phyloP scores from a whole-genome alignment of 1,140 invertebrate genomes.

The Wiebesia pumilae region DNA sequence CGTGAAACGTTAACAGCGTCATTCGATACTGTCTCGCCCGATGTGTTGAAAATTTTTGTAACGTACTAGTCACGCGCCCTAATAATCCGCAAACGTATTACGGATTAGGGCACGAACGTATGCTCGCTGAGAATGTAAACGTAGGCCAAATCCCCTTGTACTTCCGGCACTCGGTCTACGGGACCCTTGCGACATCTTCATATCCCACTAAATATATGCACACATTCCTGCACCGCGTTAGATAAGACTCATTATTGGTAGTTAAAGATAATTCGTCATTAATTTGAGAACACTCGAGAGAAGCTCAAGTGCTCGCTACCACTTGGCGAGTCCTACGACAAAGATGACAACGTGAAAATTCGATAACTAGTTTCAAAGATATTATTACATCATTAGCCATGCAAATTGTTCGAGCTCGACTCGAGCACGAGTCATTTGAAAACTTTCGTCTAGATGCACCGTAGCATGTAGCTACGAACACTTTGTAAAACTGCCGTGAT shows the following conservation, averaged over 20 bases:
- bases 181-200: background rate
- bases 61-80: background rate
- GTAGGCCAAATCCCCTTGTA: background rate
- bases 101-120: no score
- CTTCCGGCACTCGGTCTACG: background rate
- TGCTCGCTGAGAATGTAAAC: background rate
- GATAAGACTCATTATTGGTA: background rate
- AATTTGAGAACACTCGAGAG: background rate
- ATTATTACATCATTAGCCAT: background rate
- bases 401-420: background rate
- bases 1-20: background rate
- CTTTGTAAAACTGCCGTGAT: background rate
- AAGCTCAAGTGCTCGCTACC: background rate
- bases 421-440: background rate
- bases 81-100: background rate
- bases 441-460: background rate
- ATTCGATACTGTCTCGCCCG: background rate
- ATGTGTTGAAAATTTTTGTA: background rate
- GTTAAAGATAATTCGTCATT: background rate
- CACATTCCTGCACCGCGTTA: background rate
- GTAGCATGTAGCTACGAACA: background rate
- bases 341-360: background rate
- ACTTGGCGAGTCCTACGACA: background rate
- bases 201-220: background rate
- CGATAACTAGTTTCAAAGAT: constrained; percentile 5